These are phyloP conservation scores for Agrotis exclamationis DNA, from an alignment of 2,888 invertebrate species.

Conservation along the genomic window DNA sequence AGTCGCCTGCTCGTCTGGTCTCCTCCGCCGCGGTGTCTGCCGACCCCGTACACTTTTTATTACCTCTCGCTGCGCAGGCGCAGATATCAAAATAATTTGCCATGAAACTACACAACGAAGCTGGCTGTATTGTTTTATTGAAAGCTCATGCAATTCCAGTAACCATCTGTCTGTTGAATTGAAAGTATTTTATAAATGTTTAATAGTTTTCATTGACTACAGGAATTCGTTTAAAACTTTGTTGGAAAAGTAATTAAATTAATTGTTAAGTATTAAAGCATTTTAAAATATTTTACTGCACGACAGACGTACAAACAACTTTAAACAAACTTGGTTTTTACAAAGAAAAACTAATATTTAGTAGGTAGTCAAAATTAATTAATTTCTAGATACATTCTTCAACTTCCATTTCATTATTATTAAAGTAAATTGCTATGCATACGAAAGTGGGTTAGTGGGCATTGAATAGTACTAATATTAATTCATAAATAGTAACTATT, in stretches of 20 bases:
- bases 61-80: conserved; percentile 36
- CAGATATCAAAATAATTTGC: conserved; percentile 58
- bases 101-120: conserved; percentile 49
- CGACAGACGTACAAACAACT: background rate
- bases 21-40: conserved; percentile 64
- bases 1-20: conserved; percentile 60
- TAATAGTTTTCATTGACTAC: background rate
- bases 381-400: too few relatives aligned
- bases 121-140: conserved; percentile 49
- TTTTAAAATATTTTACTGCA: background rate
- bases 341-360: background rate
- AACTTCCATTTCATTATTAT: too few relatives aligned
- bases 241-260: background rate
- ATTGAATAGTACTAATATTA: too few relatives aligned
- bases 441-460: background rate
- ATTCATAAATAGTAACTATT: too few relatives aligned
- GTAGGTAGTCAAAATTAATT: background rate
- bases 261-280: background rate
- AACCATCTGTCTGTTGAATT: conserved; percentile 39
- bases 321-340: background rate
- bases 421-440: background rate
- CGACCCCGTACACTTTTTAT: conserved; percentile 53
- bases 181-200: conserved; percentile 10
- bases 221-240: conserved; percentile 4
- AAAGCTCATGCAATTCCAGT: conserved; percentile 24